Evolutionary conservation across 1,140 invertebrate species (phyloP).

Genomic region (Scaptomyza hsui): DNA sequence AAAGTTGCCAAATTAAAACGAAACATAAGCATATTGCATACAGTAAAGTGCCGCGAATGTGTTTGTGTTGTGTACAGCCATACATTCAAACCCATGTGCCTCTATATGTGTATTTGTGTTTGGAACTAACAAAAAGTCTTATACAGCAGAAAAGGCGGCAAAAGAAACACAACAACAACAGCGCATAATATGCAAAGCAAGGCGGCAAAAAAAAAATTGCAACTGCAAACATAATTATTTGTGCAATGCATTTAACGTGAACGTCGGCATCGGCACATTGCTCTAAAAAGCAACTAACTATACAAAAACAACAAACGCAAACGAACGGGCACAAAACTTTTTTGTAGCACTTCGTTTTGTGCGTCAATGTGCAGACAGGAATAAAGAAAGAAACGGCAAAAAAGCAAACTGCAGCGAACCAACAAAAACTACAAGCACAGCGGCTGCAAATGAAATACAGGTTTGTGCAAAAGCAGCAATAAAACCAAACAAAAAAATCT

Average conservation of each 20-base stretch:
- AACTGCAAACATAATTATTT: constrained; percentile 75
- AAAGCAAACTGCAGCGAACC: constrained; percentile 35
- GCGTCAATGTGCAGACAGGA: constrained; percentile 55
- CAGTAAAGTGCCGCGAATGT: constrained; percentile 29
- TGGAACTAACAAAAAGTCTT: constrained; percentile 60
- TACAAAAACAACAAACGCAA: constrained; percentile 44
- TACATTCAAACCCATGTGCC: constrained; percentile 4
- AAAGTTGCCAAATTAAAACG: constrained; percentile 14
- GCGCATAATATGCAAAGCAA: constrained; percentile 30
- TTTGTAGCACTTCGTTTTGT: constrained; percentile 55
- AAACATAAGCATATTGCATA: constrained; percentile 32
- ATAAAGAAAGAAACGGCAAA: constrained; percentile 53
- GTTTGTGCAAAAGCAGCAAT: constrained; percentile 64
- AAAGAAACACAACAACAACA: constrained; percentile 46
- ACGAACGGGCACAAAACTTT: constrained; percentile 48
- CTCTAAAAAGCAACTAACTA: constrained; percentile 34
- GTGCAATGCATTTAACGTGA: constrained; percentile 70
- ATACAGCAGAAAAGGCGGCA: constrained; percentile 78
- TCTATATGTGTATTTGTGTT: constrained; percentile 47
- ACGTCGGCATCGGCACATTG: constrained; percentile 36
- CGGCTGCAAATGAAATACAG: constrained; percentile 70
- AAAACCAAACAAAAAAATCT: constrained; percentile 36
- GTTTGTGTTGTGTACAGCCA: constrained; percentile 10
- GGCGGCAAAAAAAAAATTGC: constrained; percentile 66
- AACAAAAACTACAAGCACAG: constrained; percentile 27